Percentiles rank a stretch among this genome's conserved stretches.
Evolutionary conservation across 92 coral and sea anemone genomes (phyloP).

Genomic region (Zoanthus sociatus): DNA sequence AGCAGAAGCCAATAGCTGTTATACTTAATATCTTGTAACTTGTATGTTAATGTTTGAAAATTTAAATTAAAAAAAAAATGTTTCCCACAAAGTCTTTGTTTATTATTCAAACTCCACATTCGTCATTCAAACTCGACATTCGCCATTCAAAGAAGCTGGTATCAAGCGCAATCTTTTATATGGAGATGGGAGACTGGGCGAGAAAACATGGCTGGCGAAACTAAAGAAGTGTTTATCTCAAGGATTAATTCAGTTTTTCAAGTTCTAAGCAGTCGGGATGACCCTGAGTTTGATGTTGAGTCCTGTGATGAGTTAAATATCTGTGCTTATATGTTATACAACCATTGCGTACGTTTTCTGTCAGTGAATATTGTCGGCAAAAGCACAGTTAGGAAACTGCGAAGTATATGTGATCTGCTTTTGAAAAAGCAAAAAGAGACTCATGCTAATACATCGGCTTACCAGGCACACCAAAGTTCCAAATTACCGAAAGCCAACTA

Average conservation of each 20-base stretch:
- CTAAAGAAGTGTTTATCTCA: not conserved
- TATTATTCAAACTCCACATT: no score
- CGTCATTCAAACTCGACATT: no score
- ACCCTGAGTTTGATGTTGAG: not conserved
- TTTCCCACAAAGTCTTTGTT: no score
- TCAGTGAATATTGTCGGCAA: constrained; percentile 13
- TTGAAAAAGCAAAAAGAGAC: constrained; percentile 1
- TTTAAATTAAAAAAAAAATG: no score
- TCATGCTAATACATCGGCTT: not conserved
- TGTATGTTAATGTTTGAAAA: no score
- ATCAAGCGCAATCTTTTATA: no score
- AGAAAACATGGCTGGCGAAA: not conserved
- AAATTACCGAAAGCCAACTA: constrained; percentile 44
- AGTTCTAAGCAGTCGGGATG: not conserved
- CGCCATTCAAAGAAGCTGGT: no score
- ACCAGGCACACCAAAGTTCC: constrained; percentile 52
- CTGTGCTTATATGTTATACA: constrained; percentile 21
- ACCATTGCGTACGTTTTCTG: constrained; percentile 15
- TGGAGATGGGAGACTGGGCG: not conserved
- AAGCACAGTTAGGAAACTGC: constrained; percentile 16
- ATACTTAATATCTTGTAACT: no score
- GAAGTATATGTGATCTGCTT: constrained; percentile 36
- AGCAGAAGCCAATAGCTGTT: no score
- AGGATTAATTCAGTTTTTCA: not conserved
- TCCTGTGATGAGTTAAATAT: not conserved